A percentile compares a stretch with the other conserved stretches of the same genome.
These are phyloP conservation scores for Bothrops jararaca DNA, from an alignment of 2,113 vertebrate genomes.

Conservation along the genomic window DNA sequence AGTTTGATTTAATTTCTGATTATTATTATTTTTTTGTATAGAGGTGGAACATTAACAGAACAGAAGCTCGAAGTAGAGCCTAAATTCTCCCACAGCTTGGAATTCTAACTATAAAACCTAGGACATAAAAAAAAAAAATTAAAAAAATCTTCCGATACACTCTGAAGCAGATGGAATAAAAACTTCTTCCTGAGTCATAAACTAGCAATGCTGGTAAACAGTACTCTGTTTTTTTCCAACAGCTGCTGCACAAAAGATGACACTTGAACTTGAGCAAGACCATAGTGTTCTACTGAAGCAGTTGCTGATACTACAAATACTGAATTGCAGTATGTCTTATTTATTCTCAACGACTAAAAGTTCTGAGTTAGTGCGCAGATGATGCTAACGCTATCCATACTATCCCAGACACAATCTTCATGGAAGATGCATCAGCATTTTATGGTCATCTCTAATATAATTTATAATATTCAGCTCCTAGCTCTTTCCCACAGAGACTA, in stretches of 20 bases:
- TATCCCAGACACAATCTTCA: conserved; percentile 1
- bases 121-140: conserved; percentile 10
- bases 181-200: conserved; percentile 9
- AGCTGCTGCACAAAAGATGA: conserved; percentile 3
- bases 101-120: conserved; percentile 36
- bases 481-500: not conserved
- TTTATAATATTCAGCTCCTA: conserved; percentile 1
- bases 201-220: conserved; percentile 29
- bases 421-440: not conserved
- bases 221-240: not conserved
- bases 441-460: conserved; percentile 11
- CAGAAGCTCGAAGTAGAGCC: no score
- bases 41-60: not conserved
- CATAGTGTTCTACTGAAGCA: not conserved
- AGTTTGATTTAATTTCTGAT: not conserved
- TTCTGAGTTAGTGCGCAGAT: no score
- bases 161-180: conserved; percentile 12
- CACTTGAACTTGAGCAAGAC: not conserved
- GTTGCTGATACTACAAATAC: not conserved
- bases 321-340: conserved; percentile 5
- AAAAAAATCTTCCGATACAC: conserved; percentile 30
- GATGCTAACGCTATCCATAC: not conserved
- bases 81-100: not conserved
- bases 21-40: not conserved
- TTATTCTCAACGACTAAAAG: not conserved